Evolutionary conservation across 2,888 invertebrate genomes (phyloP).

Genomic region (Junonia oenone): DNA sequence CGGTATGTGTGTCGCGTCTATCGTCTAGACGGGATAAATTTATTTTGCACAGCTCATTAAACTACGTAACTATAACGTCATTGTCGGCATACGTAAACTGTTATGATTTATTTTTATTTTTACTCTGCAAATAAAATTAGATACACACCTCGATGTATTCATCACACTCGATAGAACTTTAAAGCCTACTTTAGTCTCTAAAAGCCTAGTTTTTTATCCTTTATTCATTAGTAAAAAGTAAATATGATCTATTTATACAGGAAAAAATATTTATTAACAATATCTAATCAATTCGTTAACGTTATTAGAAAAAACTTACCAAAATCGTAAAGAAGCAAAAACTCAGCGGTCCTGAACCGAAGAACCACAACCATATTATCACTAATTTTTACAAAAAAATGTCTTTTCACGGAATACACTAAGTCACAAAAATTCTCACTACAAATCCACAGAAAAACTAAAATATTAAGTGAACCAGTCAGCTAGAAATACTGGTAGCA

Average conservation of each 20-base stretch:
- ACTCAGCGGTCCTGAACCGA: slow-evolving; percentile 24
- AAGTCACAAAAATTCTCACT: not conserved
- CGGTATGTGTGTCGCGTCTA: slow-evolving; percentile 39
- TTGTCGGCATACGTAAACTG: slow-evolving; percentile 1
- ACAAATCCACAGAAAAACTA: not conserved
- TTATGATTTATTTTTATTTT: not conserved
- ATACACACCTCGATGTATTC: no score
- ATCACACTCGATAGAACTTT: no score
- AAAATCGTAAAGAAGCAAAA: slow-evolving; percentile 23
- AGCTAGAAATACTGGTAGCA: not conserved
- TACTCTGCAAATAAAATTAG: no score
- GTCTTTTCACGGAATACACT: no score
- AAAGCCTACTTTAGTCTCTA: no score
- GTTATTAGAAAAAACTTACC: no score
- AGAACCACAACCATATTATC: slow-evolving; percentile 28
- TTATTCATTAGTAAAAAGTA: no score
- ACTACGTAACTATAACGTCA: slow-evolving; percentile 10
- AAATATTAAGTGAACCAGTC: not conserved
- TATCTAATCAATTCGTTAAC: no score
- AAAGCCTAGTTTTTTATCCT: no score
- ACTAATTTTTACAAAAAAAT: no score
- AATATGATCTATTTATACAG: no score
- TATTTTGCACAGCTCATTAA: slow-evolving; percentile 28
- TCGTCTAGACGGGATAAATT: slow-evolving; percentile 54
- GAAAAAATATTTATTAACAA: no score